These are phyloP conservation scores for Fragum fragum DNA, from an alignment of 2,888 invertebrate species.

Conservation along the genomic window DNA sequence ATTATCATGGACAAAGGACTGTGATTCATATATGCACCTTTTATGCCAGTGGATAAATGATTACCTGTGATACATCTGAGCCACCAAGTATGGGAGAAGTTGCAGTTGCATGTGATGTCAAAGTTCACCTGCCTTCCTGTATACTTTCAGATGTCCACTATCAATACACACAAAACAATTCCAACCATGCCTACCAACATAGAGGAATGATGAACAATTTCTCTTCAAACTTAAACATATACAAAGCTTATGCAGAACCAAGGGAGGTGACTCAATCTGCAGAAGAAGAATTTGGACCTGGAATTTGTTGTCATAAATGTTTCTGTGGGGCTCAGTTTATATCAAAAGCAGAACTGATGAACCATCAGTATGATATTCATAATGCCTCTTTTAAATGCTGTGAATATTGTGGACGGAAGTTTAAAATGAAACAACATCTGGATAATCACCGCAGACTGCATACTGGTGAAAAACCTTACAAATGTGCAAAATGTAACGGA, in stretches of 20 bases:
- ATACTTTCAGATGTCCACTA: conserved; percentile 41
- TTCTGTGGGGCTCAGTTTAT: conserved; percentile 19
- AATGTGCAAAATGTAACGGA: conserved; percentile 52
- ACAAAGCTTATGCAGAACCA: background rate
- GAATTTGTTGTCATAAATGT: conserved; percentile 1
- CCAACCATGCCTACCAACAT: background rate
- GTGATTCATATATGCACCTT: too few relatives aligned
- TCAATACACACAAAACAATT: background rate
- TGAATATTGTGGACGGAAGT: conserved; percentile 40
- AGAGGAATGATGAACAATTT: too few relatives aligned
- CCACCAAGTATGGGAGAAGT: too few relatives aligned
- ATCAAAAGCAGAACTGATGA: conserved; percentile 27
- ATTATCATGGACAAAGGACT: too few relatives aligned
- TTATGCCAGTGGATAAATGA: too few relatives aligned
- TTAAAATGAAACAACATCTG: conserved; percentile 38
- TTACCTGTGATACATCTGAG: too few relatives aligned
- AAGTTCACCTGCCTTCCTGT: conserved; percentile 15
- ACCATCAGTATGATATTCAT: conserved; percentile 30
- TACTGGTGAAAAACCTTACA: conserved; percentile 52
- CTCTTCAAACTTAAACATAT: background rate
- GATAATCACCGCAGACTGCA: conserved; percentile 54
- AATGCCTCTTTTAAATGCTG: conserved; percentile 25
- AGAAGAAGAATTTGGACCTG: background rate
- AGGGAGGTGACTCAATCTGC: background rate
- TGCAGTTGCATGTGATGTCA: too few relatives aligned